Base-by-base conservation (phyloP, 2,888 invertebrate species). In the Ornithoptera alexandrae region DNA sequence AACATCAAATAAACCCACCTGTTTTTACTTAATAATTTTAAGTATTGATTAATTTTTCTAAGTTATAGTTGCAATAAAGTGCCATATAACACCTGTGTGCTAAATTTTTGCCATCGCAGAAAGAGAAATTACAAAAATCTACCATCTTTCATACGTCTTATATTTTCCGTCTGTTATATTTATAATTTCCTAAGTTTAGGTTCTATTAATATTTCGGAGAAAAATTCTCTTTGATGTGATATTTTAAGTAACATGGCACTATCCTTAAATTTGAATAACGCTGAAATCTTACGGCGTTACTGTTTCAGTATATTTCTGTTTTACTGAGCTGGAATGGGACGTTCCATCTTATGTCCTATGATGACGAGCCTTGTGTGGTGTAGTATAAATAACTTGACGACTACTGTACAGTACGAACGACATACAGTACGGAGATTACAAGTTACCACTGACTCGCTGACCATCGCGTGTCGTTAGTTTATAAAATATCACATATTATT, bases 221-320 rank as follows among this genome's bases (percentile, higher is more conserved):
- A 75, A 78, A 82, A 84, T 82, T 84, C 80, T 84, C 79, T 83
- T 79, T 78, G 84, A 84, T 89, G 89, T 89, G 89, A 89, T 89
- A 89, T 89, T 89, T 88, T 88, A 83, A 79, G 85, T 88, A 88
- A 86, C 81, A 78, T 75, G 74, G 74, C 74, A 74, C 73, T 81
- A 80, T 78, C 77, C 61, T 42, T 65, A 67, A 61, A 71, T 75
- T 75, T 70, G 70, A 66, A 69, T 58, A 70, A 70, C 68, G 63
- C 63, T 65, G 60, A 65, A 57, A 61, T 30, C 61, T 57, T 65
- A 56, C n/a, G 53, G 50, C 65, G 61, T 42, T 61, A 53, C 61
- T 65, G 61, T 60, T 67, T 68, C 56, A 65, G 18, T 53, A 18
- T 1, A 53, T 53, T 17, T 53, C 4, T 53, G 18, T 53, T 18